phyloP scores from a whole-genome alignment of 2,113 vertebrate species.

The Brevimyrus niger region DNA sequence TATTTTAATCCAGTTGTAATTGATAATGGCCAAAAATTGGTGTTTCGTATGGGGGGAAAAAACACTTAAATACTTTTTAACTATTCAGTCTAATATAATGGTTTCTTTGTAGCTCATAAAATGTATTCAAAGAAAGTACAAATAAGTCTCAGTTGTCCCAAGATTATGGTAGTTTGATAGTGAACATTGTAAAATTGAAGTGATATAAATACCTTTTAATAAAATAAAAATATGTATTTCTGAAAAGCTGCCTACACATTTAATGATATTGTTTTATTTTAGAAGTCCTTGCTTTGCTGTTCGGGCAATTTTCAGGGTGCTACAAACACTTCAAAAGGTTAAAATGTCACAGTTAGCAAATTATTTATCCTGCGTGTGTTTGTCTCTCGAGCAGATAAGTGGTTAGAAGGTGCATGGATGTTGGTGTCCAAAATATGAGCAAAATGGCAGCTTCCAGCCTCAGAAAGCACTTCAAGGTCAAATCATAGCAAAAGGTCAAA shows the following conservation, averaged over 20 bases:
- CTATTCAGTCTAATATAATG: conserved; percentile 38
- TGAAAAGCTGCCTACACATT: conserved; percentile 13
- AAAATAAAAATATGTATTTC: conserved; percentile 24
- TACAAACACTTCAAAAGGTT: neutral
- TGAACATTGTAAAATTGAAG: conserved; percentile 31
- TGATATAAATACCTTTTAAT: conserved; percentile 30
- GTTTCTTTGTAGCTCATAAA: conserved; percentile 22
- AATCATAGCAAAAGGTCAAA: neutral
- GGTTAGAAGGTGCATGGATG: neutral
- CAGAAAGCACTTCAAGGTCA: neutral
- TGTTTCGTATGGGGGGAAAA: conserved; percentile 65
- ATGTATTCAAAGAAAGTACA: conserved; percentile 10
- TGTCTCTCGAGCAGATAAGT: neutral
- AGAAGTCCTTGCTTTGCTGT: neutral
- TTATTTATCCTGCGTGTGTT: neutral
- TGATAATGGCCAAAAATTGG: conserved; percentile 70
- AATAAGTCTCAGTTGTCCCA: conserved; percentile 24
- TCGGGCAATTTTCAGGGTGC: neutral
- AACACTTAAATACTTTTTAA: conserved; percentile 60
- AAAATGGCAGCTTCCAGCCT: neutral
- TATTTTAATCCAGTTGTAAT: conserved; percentile 70
- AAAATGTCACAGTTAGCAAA: neutral
- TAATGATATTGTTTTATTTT: neutral
- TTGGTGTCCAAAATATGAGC: neutral
- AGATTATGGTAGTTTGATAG: conserved; percentile 29